phyloP scores from a whole-genome alignment of 2,113 vertebrate genomes.

The Channa maculata region DNA sequence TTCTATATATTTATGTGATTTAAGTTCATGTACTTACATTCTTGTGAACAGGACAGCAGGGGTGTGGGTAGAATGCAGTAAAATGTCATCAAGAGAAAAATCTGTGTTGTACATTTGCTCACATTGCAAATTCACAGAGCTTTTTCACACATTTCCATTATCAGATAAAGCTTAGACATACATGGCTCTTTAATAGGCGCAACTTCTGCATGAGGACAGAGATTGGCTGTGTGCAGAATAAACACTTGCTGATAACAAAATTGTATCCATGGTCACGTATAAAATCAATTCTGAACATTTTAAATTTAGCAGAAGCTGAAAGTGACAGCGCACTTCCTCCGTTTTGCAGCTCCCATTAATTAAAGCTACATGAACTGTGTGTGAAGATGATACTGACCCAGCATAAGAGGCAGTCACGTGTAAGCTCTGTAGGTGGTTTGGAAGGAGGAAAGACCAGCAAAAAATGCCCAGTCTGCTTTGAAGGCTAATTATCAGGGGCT shows the following conservation, averaged over 20 bases:
- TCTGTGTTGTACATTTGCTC: background rate
- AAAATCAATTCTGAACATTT: too few relatives aligned
- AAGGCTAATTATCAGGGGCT: slow-evolving; percentile 1
- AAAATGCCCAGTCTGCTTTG: slow-evolving; percentile 15
- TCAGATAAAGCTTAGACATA: background rate
- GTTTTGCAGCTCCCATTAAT: background rate
- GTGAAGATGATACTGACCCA: background rate
- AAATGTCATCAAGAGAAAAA: background rate
- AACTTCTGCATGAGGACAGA: background rate
- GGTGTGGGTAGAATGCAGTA: background rate
- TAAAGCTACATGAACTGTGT: background rate
- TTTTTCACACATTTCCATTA: background rate
- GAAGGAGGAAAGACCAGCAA: background rate
- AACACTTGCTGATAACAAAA: background rate
- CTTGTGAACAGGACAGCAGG: background rate
- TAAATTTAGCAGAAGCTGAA: background rate
- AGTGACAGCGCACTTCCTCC: background rate
- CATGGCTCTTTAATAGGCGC: background rate
- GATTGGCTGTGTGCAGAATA: background rate
- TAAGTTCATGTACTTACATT: background rate
- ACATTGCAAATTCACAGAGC: background rate
- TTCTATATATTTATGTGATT: too few relatives aligned
- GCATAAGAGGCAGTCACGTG: background rate
- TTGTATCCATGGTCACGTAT: too few relatives aligned
- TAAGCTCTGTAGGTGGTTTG: slow-evolving; percentile 26